Evolutionary conservation across 2,113 vertebrate genomes (phyloP), one percentile per base, ranked within the genome.

Genomic region (Lepus europaeus): DNA sequence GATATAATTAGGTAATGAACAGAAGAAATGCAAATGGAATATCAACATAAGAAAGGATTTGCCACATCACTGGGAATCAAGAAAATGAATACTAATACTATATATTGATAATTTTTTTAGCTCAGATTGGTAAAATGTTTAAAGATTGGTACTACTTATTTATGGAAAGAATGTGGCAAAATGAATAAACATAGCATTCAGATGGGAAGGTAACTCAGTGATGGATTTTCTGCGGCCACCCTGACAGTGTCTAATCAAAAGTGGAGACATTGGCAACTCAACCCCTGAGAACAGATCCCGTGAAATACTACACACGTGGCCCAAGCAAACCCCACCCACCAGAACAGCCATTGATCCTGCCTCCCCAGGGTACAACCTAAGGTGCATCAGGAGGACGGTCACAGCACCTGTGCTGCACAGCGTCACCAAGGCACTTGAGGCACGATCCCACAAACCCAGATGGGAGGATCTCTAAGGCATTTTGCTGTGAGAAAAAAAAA

Each of bases 11-110:
- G 29, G 22, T 7, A 73, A 87, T 61, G 73, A 93, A 13, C 36
- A 84, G 29, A 91, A 93, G 49, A 77, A 83, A 88, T 10, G 56
- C 27, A 72, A 72, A 87, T 83, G 77, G 31, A 29, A 91, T 68
- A 84, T 22, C 83, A 90, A 77, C 12, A 23, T 3, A 5, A 89
- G 76, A 92, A 94, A 89, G 63, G 31, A 84, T 63, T 88, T 51
- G 49, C 70, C 83, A 12, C 23, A 77, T 78, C 70, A 80, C 29
- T 66, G 66, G 56, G 14, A 94, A 92, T 69, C 61, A 63, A 3
- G 8, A 33, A 80, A 92, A 85, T 76, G 27, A 76, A 92, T 80
- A 64, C 11, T 66, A 87, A 94, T 78, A 20, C 45, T 77, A 59
- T 33, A 49, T 51, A 79, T 39, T 14, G 45, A 87, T 13, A 72